Conservation (phyloP, 2,888 invertebrate genomes). For the Leptopterna dolabrata region DNA sequence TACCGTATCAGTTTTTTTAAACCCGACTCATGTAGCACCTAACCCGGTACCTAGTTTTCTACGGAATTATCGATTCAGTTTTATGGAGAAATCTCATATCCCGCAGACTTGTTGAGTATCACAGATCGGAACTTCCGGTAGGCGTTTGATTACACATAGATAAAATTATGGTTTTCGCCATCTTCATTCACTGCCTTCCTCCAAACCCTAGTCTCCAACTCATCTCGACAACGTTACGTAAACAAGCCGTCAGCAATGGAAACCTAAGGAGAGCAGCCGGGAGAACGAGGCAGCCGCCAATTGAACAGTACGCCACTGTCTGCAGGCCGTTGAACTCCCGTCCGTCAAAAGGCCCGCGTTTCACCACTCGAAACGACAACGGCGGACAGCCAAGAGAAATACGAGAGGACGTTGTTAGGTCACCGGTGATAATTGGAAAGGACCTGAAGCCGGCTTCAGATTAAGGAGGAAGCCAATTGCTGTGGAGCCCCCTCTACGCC, state of each 20-base stretch:
- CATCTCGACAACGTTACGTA: not conserved
- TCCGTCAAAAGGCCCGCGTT: not conserved
- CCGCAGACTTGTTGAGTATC: too few species aligned
- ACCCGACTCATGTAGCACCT: too few species aligned
- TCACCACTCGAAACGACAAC: constrained; percentile 3
- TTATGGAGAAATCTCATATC: too few species aligned
- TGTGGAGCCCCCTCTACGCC: not conserved
- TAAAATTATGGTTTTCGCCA: too few species aligned
- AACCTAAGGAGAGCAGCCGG: not conserved
- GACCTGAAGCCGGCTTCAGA: constrained; percentile 24
- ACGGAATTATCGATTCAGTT: too few species aligned
- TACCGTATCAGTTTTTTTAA: too few species aligned
- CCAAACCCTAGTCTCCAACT: not conserved
- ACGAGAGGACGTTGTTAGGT: not conserved
- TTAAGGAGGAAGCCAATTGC: constrained; percentile 23
- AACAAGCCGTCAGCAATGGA: not conserved
- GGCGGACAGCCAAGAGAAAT: not conserved
- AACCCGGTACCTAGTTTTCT: too few species aligned
- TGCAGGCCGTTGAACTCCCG: not conserved
- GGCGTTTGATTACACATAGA: too few species aligned
- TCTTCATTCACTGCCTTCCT: not conserved
- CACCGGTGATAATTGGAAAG: constrained; percentile 25
- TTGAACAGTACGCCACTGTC: constrained; percentile 13
- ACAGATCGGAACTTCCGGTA: too few species aligned
- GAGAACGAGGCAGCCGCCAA: not conserved